Conservation (phyloP, 30 jellyfish, hydroid and myxozoan species). For the Pseudorhiza aurosa region DNA sequence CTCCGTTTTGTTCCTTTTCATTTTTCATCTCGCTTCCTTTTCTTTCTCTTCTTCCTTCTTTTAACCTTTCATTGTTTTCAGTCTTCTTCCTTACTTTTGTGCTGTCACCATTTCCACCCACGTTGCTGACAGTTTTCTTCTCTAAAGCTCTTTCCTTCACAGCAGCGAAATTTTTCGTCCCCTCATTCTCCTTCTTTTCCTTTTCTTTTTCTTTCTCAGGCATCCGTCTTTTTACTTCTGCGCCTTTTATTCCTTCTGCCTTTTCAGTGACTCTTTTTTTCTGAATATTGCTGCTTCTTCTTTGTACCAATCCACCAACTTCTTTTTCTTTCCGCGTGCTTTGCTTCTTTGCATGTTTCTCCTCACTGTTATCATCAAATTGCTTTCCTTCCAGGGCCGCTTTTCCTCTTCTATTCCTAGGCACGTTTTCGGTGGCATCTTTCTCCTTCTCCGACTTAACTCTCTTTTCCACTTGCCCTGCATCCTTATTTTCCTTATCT, state of each 20-base stretch:
- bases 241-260: background rate
- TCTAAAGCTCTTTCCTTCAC: too few relatives aligned
- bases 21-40: background rate
- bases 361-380: background rate
- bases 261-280: background rate
- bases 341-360: background rate
- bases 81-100: background rate
- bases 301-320: background rate
- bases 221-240: background rate
- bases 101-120: too few relatives aligned
- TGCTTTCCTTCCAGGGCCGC: background rate
- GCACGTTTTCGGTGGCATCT: background rate
- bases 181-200: background rate
- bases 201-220: background rate
- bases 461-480: conserved; percentile 1
- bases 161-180: background rate
- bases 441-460: background rate
- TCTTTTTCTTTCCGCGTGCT: background rate
- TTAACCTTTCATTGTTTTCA: too few relatives aligned
- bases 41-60: background rate
- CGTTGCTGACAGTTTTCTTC: too few relatives aligned
- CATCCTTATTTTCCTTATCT: background rate
- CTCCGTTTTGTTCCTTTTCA: background rate
- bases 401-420: background rate
- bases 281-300: background rate